Conservation (phyloP, 2,888 invertebrate species). For the Patella pellucida region DNA sequence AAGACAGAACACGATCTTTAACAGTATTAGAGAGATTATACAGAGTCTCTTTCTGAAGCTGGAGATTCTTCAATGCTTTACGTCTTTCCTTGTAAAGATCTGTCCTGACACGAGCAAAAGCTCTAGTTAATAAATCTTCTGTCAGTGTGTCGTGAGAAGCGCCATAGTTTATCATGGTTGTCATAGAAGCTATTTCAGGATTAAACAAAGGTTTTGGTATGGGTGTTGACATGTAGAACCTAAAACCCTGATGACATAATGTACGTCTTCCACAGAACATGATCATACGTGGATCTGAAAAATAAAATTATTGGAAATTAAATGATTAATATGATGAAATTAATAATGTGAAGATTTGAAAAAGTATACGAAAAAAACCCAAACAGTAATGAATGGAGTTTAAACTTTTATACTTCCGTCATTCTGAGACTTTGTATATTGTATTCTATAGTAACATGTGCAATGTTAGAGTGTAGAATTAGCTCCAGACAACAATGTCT, state of each 20-base stretch:
- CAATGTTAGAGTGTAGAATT: too few species aligned
- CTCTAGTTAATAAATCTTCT: slow-evolving; percentile 64
- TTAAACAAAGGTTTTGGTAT: slow-evolving; percentile 62
- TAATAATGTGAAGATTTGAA: too few species aligned
- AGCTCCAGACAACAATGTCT: too few species aligned
- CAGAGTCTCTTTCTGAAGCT: slow-evolving; percentile 56
- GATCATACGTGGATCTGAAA: slow-evolving; percentile 65
- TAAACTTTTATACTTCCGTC: too few species aligned
- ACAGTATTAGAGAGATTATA: slow-evolving; percentile 52
- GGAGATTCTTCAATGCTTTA: slow-evolving; percentile 55
- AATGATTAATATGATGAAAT: too few species aligned
- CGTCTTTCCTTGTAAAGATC: slow-evolving; percentile 62
- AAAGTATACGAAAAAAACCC: too few species aligned
- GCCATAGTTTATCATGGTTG: slow-evolving; percentile 66
- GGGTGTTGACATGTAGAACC: slow-evolving; percentile 61
- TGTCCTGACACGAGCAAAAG: slow-evolving; percentile 64
- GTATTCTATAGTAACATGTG: too few species aligned
- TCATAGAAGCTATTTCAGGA: slow-evolving; percentile 62
- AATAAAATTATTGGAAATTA: neutral
- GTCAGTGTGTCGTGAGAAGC: slow-evolving; percentile 64
- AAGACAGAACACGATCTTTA: slow-evolving; percentile 50
- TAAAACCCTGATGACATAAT: slow-evolving; percentile 66
- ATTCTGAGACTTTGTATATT: too few species aligned
- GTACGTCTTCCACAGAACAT: slow-evolving; percentile 66
- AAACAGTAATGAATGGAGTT: too few species aligned